Evolutionary conservation across 2,797 vertebrate genomes (phyloP).

Genomic region (Enteromius afrohamiltoni): DNA sequence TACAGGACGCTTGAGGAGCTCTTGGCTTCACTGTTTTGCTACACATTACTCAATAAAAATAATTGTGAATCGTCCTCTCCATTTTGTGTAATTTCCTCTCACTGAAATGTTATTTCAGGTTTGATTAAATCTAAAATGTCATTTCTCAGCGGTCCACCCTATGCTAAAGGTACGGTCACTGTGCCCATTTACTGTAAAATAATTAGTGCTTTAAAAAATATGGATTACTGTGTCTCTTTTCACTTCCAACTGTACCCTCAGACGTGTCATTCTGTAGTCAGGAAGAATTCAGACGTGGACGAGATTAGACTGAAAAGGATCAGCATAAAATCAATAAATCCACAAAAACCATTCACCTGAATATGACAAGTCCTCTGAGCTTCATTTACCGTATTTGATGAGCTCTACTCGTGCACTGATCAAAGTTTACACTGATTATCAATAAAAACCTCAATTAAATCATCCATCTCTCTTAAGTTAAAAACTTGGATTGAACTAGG

Average conservation of each 20-base stretch:
- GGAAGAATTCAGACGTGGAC: neutral
- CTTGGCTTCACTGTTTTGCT: neutral
- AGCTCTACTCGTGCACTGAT: neutral
- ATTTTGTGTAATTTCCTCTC: constrained; percentile 6
- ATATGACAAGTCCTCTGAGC: neutral
- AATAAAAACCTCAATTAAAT: neutral
- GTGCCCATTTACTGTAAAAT: neutral
- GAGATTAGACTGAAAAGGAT: neutral
- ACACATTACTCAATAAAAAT: neutral
- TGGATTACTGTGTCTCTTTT: neutral
- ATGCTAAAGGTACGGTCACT: neutral
- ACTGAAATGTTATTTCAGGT: constrained; percentile 1
- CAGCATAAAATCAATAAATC: neutral
- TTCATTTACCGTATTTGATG: neutral
- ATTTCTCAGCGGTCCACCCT: neutral
- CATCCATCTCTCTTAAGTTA: neutral
- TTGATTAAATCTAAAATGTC: constrained; percentile 4
- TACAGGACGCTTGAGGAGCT: neutral
- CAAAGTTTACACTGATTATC: neutral
- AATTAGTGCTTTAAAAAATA: neutral
- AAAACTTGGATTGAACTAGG: neutral
- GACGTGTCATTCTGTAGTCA: neutral
- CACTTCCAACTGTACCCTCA: neutral
- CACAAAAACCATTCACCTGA: neutral
- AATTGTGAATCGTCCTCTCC: neutral